phyloP scores from a whole-genome alignment of 2,797 vertebrate genomes.

The Sylvilagus floridanus region DNA sequence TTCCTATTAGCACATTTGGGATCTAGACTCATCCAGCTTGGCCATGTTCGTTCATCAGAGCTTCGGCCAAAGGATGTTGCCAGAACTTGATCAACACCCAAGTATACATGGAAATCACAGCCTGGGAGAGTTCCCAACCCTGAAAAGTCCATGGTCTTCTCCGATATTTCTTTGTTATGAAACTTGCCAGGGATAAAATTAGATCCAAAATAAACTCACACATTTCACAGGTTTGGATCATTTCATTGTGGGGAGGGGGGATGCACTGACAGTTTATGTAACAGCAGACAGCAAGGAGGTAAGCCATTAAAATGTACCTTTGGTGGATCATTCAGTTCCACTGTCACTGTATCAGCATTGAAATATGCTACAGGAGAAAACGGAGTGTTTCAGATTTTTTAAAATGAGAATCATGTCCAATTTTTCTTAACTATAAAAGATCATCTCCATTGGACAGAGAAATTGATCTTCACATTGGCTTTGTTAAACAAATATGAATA shows the following conservation, averaged over 20 bases:
- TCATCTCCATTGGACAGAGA: neutral
- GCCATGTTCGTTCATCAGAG: neutral
- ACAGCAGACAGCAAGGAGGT: neutral
- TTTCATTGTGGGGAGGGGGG: neutral
- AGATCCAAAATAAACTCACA: conserved; percentile 70
- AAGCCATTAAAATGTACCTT: neutral
- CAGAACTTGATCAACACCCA: conserved; percentile 64
- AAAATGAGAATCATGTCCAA: neutral
- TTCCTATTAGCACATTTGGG: conserved; percentile 62
- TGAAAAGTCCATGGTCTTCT: conserved; percentile 45
- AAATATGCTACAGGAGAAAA: neutral
- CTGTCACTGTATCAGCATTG: neutral
- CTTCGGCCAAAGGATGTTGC: conserved; percentile 29
- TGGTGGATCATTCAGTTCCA: neutral
- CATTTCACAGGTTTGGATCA: neutral
- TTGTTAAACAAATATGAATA: conserved; percentile 19
- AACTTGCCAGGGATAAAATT: conserved; percentile 65
- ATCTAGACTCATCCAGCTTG: neutral
- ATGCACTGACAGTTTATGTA: neutral
- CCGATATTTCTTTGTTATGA: conserved; percentile 65
- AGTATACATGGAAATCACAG: neutral
- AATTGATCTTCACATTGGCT: neutral
- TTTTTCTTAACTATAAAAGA: conserved; percentile 33
- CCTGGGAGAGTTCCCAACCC: neutral
- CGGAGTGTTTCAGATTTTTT: neutral